Conservation (phyloP, 1,140 invertebrate species). For the Metaphire vulgaris region DNA sequence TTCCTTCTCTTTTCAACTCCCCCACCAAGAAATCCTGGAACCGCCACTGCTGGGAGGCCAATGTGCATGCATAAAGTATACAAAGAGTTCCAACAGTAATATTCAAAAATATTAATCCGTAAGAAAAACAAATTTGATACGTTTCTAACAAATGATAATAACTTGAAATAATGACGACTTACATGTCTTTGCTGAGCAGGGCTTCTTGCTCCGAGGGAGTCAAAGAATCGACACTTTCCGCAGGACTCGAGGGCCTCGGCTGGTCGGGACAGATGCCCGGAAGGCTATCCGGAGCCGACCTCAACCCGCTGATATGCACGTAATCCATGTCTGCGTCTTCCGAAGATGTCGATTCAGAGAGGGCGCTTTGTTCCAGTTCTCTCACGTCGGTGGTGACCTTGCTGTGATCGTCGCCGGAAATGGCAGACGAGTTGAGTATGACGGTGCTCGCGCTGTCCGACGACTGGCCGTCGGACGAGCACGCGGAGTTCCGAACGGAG, state of each 20-base stretch:
- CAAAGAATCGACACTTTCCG: constrained; percentile 5
- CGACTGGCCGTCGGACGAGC: neutral
- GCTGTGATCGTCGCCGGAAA: neutral
- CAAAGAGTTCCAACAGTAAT: too few species aligned
- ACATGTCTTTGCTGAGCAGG: constrained; percentile 1
- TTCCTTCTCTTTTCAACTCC: too few species aligned
- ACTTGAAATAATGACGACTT: too few species aligned
- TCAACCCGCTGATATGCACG: neutral
- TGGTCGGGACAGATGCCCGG: neutral
- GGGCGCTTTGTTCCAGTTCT: neutral
- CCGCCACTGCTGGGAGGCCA: too few species aligned
- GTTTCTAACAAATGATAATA: too few species aligned
- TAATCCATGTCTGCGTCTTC: neutral
- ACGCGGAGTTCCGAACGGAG: neutral
- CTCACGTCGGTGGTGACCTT: neutral
- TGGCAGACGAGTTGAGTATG: neutral
- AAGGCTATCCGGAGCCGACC: neutral
- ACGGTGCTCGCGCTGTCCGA: neutral
- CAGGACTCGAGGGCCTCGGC: neutral
- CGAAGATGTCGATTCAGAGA: neutral
- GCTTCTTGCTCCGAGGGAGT: constrained; percentile 11
- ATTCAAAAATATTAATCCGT: too few species aligned
- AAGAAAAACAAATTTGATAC: too few species aligned
- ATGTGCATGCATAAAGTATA: too few species aligned
- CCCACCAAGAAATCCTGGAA: too few species aligned